Conservation (phyloP, 2,888 invertebrate species). For the Myathropa florea region DNA sequence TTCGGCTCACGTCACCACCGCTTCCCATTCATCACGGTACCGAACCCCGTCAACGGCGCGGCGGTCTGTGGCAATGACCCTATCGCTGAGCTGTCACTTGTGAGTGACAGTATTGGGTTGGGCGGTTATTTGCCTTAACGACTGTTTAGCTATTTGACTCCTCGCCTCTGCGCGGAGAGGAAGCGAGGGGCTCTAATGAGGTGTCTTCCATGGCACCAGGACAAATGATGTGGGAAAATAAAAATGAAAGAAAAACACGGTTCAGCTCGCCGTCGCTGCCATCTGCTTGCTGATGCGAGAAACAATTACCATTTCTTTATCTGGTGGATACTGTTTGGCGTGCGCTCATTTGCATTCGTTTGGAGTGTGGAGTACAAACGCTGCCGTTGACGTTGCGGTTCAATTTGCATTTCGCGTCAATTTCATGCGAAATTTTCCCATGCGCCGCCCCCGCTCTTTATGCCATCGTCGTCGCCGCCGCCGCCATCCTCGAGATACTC, state of each 20-base stretch:
- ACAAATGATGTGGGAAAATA: slow-evolving; percentile 54
- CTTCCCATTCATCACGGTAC: neutral
- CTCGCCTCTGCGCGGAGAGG: neutral
- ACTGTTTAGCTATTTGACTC: slow-evolving; percentile 9
- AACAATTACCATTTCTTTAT: slow-evolving; percentile 63
- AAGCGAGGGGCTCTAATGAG: slow-evolving; percentile 16
- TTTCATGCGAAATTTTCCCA: slow-evolving; percentile 16
- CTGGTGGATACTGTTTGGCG: slow-evolving; percentile 31
- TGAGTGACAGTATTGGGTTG: slow-evolving; percentile 31
- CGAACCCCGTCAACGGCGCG: neutral
- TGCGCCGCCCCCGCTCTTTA: too few relatives aligned
- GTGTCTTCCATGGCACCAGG: slow-evolving; percentile 20
- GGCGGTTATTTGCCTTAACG: slow-evolving; percentile 35
- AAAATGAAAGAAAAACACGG: neutral
- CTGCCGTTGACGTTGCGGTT: slow-evolving; percentile 21
- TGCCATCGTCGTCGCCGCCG: too few relatives aligned
- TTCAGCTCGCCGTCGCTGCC: slow-evolving; percentile 3
- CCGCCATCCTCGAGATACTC: neutral
- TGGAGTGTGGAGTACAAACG: neutral
- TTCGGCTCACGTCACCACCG: slow-evolving; percentile 48
- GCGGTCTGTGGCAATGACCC: slow-evolving; percentile 40
- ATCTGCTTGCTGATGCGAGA: slow-evolving; percentile 51
- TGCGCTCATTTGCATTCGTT: slow-evolving; percentile 51
- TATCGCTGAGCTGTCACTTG: slow-evolving; percentile 51
- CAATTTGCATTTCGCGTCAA: slow-evolving; percentile 49